A percentile compares a stretch with the other conserved stretches of the same genome.
phyloP scores from a whole-genome alignment of 2,888 invertebrate species.

The Lissocephala sabroskyi region DNA sequence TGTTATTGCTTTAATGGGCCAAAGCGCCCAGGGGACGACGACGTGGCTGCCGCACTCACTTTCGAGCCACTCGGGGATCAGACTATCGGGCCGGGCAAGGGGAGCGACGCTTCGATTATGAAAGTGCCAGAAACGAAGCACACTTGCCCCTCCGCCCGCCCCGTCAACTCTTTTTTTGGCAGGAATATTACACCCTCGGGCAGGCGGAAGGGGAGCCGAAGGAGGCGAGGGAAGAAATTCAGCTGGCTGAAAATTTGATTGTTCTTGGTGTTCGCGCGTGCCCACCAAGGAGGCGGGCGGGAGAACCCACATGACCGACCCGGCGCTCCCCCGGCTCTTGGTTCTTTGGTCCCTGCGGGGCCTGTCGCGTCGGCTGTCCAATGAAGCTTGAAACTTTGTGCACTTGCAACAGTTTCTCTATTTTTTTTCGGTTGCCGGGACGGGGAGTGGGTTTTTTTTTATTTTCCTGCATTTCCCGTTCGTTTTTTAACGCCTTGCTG shows the following conservation, averaged over 20 bases:
- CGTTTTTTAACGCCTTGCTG: background rate
- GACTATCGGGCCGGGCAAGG: background rate
- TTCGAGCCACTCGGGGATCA: background rate
- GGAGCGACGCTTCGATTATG: conserved; percentile 47
- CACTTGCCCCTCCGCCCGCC: background rate
- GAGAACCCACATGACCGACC: too few relatives aligned
- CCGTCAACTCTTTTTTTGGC: background rate
- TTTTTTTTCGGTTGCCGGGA: conserved; percentile 15
- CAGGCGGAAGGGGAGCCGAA: background rate
- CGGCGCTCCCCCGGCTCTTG: conserved; percentile 3
- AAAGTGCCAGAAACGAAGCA: conserved; percentile 38
- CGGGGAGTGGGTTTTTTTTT: too few relatives aligned
- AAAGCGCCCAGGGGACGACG: conserved; percentile 1
- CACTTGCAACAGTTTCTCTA: conserved; percentile 51
- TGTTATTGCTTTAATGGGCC: conserved; percentile 25
- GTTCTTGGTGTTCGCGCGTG: conserved; percentile 43
- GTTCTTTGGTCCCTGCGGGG: conserved; percentile 6
- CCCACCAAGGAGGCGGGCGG: conserved; percentile 2
- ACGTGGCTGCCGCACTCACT: background rate
- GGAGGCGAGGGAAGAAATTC: conserved; percentile 20
- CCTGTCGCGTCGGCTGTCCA: conserved; percentile 32
- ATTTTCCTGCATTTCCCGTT: conserved; percentile 34
- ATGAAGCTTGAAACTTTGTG: conserved; percentile 59
- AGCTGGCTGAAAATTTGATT: conserved; percentile 61
- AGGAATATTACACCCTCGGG: conserved; percentile 3